Evolutionary conservation across 2,113 vertebrate species (phyloP).

Genomic region (Tragelaphus scriptus): DNA sequence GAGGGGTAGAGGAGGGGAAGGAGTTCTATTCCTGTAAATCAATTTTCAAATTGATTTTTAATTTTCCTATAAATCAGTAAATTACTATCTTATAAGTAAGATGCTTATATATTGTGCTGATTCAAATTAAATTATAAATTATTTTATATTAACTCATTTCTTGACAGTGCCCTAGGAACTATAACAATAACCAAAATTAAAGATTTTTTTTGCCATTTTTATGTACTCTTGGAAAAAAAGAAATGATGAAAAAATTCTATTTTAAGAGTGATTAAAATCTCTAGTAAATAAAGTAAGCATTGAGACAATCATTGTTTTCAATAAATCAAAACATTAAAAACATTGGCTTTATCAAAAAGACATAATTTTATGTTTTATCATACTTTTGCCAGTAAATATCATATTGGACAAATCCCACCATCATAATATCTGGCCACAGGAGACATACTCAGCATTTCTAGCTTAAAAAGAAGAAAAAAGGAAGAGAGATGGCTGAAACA

Average conservation of each 20-base stretch:
- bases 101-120: background rate
- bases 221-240: background rate
- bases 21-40: background rate
- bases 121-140: background rate
- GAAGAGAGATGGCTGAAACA: background rate
- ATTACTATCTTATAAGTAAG: background rate
- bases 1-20: background rate
- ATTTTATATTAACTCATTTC: background rate
- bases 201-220: background rate
- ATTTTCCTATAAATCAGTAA: background rate
- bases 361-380: background rate
- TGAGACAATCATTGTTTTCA: background rate
- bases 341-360: background rate
- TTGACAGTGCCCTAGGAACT: background rate
- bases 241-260: background rate
- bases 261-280: background rate
- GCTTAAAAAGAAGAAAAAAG: background rate
- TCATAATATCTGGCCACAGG: background rate
- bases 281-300: background rate
- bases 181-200: background rate
- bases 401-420: background rate
- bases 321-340: slow-evolving; percentile 17
- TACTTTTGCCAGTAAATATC: background rate
- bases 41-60: background rate
- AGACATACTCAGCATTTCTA: background rate